Evolutionary conservation across 2,797 vertebrate species (phyloP).

Genomic region (Chromobotia macracanthus): DNA sequence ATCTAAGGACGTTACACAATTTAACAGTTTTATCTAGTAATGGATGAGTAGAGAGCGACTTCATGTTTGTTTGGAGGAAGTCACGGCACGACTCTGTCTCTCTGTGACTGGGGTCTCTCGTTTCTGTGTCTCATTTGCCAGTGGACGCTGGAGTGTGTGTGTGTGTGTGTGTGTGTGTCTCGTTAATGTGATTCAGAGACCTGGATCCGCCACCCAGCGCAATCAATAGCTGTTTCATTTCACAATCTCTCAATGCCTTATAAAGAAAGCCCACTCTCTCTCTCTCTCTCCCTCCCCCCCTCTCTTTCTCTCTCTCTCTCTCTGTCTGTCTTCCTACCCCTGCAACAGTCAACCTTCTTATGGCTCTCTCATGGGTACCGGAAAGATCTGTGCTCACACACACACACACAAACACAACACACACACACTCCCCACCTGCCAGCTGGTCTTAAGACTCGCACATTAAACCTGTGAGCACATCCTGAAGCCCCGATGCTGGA

Average conservation of each 20-base stretch:
- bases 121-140: constrained; percentile 57
- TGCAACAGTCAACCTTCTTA: constrained; percentile 67
- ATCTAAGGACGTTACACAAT: background rate
- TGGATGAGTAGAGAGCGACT: constrained; percentile 12
- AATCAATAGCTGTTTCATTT: constrained; percentile 85
- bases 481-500: constrained; percentile 39
- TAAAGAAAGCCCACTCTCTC: constrained; percentile 72
- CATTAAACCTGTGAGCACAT: constrained; percentile 61
- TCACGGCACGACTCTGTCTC: constrained; percentile 35
- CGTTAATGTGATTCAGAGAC: constrained; percentile 82
- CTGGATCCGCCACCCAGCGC: constrained; percentile 77
- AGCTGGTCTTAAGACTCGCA: constrained; percentile 64
- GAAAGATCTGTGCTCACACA: constrained; percentile 57
- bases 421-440: constrained; percentile 48
- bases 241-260: constrained; percentile 78
- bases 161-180: constrained; percentile 63
- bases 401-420: constrained; percentile 38
- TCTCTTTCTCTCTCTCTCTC: constrained; percentile 16
- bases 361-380: constrained; percentile 62
- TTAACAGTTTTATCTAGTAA: constrained; percentile 11
- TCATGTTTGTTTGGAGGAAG: constrained; percentile 43
- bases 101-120: constrained; percentile 55
- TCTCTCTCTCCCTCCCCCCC: constrained; percentile 52
- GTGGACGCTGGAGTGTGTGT: constrained; percentile 61
- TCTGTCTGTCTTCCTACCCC: constrained; percentile 52